A percentile compares a stretch with the other conserved stretches of the same genome.
These are phyloP conservation scores for Diuraphis noxia DNA, from an alignment of 1,140 invertebrate species.

Conservation along the genomic window DNA sequence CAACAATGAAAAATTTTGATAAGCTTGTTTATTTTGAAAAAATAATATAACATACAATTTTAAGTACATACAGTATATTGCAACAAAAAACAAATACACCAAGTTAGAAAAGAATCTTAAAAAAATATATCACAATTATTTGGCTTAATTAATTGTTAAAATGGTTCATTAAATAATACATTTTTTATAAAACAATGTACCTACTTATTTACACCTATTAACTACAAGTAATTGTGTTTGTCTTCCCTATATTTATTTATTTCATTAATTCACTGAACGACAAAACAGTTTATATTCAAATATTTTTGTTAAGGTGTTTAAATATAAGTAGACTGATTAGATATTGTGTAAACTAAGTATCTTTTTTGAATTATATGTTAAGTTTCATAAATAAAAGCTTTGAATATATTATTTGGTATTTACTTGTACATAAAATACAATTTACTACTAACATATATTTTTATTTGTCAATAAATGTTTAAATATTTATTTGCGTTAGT, in stretches of 20 bases:
- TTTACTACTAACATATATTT: background rate
- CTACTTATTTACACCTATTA: background rate
- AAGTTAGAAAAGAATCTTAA: background rate
- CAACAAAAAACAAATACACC: background rate
- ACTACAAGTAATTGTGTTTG: background rate
- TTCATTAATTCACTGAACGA: background rate
- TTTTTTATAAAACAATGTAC: background rate
- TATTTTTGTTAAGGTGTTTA: background rate
- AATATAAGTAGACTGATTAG: background rate
- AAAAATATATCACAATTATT: background rate
- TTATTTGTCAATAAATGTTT: background rate
- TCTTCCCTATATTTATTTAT: background rate
- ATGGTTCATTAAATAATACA: background rate
- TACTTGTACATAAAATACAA: background rate
- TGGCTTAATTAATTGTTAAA: background rate
- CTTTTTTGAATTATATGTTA: background rate
- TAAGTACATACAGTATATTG: background rate
- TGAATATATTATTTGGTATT: background rate
- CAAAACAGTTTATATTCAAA: background rate
- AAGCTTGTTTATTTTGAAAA: background rate
- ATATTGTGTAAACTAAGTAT: background rate
- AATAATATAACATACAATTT: background rate
- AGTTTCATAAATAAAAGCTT: background rate
- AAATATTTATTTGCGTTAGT: background rate
- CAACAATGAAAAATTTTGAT: background rate